Evolutionary conservation across 2,888 invertebrate species (phyloP), one percentile per base, ranked within the genome.

Genomic region (Platypus cylindrus): DNA sequence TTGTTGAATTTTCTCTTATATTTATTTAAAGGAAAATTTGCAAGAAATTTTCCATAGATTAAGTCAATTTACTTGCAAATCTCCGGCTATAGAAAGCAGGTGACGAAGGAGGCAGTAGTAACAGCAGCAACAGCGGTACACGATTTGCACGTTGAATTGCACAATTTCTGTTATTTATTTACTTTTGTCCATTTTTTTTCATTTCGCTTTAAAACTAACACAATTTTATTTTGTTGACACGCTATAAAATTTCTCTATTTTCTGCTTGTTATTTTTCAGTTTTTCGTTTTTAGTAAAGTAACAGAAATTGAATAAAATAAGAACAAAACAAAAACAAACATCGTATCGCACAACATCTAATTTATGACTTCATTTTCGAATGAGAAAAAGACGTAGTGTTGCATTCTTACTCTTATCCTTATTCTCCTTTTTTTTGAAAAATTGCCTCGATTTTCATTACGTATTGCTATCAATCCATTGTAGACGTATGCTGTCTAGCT

Each of bases 31-130:
- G 40, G 36, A 36, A 35, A 40, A 40, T 40, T 40, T 31, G 40
- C 40, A 34, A 40, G 38, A 43, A 49, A 52, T 51, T 51, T 52
- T 48, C 50, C 46, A 49, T 50, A 51, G 51, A 53, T 53, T 53
- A 51, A 49, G 48, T 49, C 49, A 50, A 52, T 51, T 52, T 52
- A 45, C 48, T 53, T 51, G 47, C 46, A 51, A 52, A 51, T 50
- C 48, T 45, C 32, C 15, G 43, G 41, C 39, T 30, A 43, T 43
- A 43, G 43, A 43, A 39, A 36, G 30, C 43, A 43, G 43, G 36
- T 39, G 43, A 39, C 40, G 41, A 41, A n/a, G n/a, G n/a, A n/a
- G n/a, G n/a, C n/a, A n/a, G 22, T 22, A 22, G 8, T 7, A 8
- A 22, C 9, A 8, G 8, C 7, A 12, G 26, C 26, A 5, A 12